Base-by-base conservation (phyloP, 64 coral and sea anemone species). In the Catalaphyllia jardinei region DNA sequence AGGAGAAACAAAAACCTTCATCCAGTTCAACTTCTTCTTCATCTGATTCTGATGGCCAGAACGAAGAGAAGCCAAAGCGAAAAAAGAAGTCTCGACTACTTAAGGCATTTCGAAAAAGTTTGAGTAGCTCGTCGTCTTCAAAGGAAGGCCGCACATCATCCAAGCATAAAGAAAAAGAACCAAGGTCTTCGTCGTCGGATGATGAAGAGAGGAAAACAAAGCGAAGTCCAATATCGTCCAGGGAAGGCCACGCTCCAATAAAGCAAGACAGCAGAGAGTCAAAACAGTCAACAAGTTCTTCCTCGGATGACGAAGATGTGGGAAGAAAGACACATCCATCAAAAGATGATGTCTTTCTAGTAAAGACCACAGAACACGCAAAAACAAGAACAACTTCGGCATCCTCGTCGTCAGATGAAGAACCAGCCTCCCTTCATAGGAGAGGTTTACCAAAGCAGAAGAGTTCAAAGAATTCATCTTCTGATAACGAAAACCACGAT, bases 11-110 rank as follows among this genome's bases (percentile, higher is more conserved):
- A 71, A 71, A 85, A 35, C 17, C 28, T 81, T 81, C 79, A 63
- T 51, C 19, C 0, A 71, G 62, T 42, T 85, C 81, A 11, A 71
- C 81, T 12, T 85, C 74, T 20, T 85, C 65, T 24, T 69, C 65
- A 27, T 69, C 65, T 69, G 65, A 69, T 69, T 10, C 81, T 49
- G 81, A 85, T 1, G n/a, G 10, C 42, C 62, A 85, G 2, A 85
- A 64, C 17, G 81, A 85, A 22, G 42, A 85, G 6, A 85, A 25
- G 20, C 10, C 33, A 51, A 85, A 52, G 22, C 33, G 22, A 51
- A 85, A 85, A 42, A 85, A 85, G 60, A 85, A 85, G 63, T 85
- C 62, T 7, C 35, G 39, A 51, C 24, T 71, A 28, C 15, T 71
- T 24, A 69, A 71, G 62, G 62, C 15, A 17, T 71, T 71, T 10